phyloP scores from a whole-genome alignment of 2,888 invertebrate genomes.

The Drosophila testacea region DNA sequence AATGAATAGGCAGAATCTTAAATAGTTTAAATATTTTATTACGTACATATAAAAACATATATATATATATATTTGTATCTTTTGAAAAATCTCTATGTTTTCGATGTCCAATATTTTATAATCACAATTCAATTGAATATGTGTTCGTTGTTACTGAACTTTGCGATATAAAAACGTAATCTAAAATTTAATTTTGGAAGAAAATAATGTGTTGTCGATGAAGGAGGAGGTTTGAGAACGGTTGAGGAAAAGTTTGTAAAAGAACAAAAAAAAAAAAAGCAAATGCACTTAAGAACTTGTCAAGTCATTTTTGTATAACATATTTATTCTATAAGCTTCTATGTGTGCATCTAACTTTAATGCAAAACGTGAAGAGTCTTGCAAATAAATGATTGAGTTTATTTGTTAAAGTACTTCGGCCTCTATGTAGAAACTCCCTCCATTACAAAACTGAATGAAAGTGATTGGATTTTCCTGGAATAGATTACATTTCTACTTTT shows the following conservation, averaged over 20 bases:
- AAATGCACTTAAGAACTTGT: constrained; percentile 40
- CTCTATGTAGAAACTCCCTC: constrained; percentile 74
- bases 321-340: constrained; percentile 55
- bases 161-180: constrained; percentile 44
- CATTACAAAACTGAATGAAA: constrained; percentile 66
- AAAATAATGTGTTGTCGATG: not conserved
- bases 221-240: constrained; percentile 9
- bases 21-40: constrained; percentile 68
- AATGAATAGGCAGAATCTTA: constrained; percentile 43
- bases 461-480: constrained; percentile 78
- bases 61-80: constrained; percentile 65
- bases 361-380: constrained; percentile 33
- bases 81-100: constrained; percentile 78
- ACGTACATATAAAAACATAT: constrained; percentile 42
- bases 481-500: constrained; percentile 75
- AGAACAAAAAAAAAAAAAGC: not conserved
- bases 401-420: constrained; percentile 55
- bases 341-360: constrained; percentile 53
- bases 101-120: constrained; percentile 76
- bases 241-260: constrained; percentile 1
- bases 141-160: constrained; percentile 71
- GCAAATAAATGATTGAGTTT: constrained; percentile 52
- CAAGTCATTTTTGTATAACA: constrained; percentile 56
- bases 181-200: constrained; percentile 55
- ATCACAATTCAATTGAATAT: constrained; percentile 66